Base-by-base conservation (phyloP, 1,140 invertebrate genomes). In the Himalopsyche phryganea region DNA sequence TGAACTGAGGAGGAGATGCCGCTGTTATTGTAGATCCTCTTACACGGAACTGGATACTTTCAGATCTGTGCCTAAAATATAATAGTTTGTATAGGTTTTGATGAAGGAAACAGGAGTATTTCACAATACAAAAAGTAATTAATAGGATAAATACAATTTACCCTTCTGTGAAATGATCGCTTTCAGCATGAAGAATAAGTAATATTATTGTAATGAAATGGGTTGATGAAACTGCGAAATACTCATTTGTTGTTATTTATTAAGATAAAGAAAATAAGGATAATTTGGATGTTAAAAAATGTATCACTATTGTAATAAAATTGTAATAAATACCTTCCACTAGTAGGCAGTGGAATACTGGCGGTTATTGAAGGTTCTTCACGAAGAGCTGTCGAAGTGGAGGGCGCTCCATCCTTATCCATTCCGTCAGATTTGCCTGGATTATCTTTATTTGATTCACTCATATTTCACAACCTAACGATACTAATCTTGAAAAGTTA, bases 1-100 rank as follows among this genome's bases (percentile, higher is more conserved):
- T 85, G 74, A 94, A 94, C 71, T 90, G 89, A 41, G 92, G 92
- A 3, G 91, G 92, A 15, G 88, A 90, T 3, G 86, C 86, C 40
- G 81, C 82, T 10, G 85, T 81, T 28, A 77, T 77, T 6, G 73
- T 74, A 2, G 76, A 75, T 0, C 76, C 76, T 57, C 73, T 61
- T 0, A 78, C 73, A 54, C 76, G 52, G 50, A 78, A 78, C 23
- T 63, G 61, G 7, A 63, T 59, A 40, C 48, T 63, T 15, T 56
- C 56, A 0, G 50, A 32, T 40, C 47, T 38, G n/a, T 42, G 51
- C 33, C 61, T 59, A 33, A 28, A 52, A 48, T 7, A 46, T 17
- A 13, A 33, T 42, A 55, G 46, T 54, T 14, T 15, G 10, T 14
- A 17, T 52, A 18, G 4, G 6, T 20, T 17, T 20, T 18, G 28